A percentile compares a stretch with the other conserved stretches of the same genome.
Conservation (phyloP, 2,888 invertebrate genomes). For the Chymomyza procnemis region DNA sequence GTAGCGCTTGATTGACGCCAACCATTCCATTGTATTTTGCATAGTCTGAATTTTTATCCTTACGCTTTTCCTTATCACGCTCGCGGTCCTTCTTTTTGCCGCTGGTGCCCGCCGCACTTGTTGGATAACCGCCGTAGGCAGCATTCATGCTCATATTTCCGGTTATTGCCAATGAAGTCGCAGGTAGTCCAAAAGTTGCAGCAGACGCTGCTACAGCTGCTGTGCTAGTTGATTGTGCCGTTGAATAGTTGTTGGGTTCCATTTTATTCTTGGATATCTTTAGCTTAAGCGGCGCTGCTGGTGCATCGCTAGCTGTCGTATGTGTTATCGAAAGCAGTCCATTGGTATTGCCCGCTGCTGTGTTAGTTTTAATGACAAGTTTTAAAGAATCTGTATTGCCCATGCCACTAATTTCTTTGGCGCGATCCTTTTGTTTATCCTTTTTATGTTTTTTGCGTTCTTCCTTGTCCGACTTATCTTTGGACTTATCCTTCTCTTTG, state of each 20-base stretch:
- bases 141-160: neutral
- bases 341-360: slow-evolving; percentile 75
- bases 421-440: slow-evolving; percentile 79
- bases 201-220: neutral
- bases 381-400: slow-evolving; percentile 77
- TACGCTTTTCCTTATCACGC: slow-evolving; percentile 76
- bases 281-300: slow-evolving; percentile 83
- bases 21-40: slow-evolving; percentile 69
- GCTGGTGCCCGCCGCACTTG: slow-evolving; percentile 39
- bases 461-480: slow-evolving; percentile 83
- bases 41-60: slow-evolving; percentile 69
- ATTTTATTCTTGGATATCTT: slow-evolving; percentile 89
- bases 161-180: slow-evolving; percentile 3
- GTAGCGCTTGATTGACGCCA: slow-evolving; percentile 9
- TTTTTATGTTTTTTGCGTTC: slow-evolving; percentile 87
- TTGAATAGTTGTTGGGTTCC: slow-evolving; percentile 79
- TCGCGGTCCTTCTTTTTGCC: slow-evolving; percentile 76
- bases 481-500: slow-evolving; percentile 85
- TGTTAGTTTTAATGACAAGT: slow-evolving; percentile 89
- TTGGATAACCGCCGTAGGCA: slow-evolving; percentile 29
- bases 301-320: slow-evolving; percentile 23
- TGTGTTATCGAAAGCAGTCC: slow-evolving; percentile 43
- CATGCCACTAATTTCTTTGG: slow-evolving; percentile 79
- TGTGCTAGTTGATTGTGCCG: slow-evolving; percentile 19
- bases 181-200: slow-evolving; percentile 18